Percentiles rank a stretch among this genome's conserved stretches.
Conservation (phyloP, 2,888 invertebrate genomes). For the Odontocerum albicorne region DNA sequence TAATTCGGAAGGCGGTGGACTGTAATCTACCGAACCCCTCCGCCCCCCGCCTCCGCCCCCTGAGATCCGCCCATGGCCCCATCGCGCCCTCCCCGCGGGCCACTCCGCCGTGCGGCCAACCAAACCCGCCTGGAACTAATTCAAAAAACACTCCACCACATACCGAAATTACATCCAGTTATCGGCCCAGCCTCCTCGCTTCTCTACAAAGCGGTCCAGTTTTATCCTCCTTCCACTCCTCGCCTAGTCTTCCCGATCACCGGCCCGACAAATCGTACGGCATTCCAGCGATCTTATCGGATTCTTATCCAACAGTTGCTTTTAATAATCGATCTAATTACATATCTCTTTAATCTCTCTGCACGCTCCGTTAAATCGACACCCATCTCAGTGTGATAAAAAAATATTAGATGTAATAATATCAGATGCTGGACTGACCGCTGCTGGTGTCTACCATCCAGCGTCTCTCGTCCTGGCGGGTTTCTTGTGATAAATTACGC, state of each 20-base stretch:
- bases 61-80: conserved; percentile 37
- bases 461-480: background rate
- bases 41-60: conserved; percentile 31
- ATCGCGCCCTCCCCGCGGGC: conserved; percentile 35
- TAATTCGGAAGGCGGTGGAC: conserved; percentile 41
- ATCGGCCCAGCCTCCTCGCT: too few species aligned
- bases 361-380: conserved; percentile 21
- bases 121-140: background rate
- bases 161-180: too few species aligned
- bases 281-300: conserved; percentile 40
- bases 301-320: conserved; percentile 42
- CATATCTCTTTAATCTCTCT: conserved; percentile 20
- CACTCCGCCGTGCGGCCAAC: conserved; percentile 5
- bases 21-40: conserved; percentile 43
- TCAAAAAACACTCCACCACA: background rate
- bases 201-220: background rate
- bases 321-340: conserved; percentile 49
- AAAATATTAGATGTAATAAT: conserved; percentile 3
- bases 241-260: background rate
- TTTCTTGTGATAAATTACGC: too few species aligned
- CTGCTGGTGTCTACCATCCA: background rate
- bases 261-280: conserved; percentile 33
- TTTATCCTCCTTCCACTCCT: background rate
- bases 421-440: background rate
- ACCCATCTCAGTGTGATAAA: conserved; percentile 16